These are phyloP conservation scores for Ophiothrix spiculata DNA, from an alignment of 35 echinoderm and acorn worm genomes.

Conservation along the genomic window DNA sequence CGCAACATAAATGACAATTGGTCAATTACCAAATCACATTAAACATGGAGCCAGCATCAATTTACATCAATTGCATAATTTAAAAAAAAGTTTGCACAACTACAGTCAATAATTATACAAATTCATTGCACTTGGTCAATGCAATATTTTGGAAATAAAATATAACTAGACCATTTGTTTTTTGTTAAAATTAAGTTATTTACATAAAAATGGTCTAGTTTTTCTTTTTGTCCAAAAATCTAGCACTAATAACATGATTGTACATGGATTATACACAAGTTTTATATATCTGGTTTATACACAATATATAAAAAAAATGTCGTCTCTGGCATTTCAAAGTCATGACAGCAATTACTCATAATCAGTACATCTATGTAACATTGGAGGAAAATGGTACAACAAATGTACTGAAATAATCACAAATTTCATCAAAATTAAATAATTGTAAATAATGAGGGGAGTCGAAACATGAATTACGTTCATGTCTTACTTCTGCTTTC, in stretches of 20 bases:
- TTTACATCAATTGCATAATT: constrained; percentile 16
- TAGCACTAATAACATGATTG: constrained; percentile 12
- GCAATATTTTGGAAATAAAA: constrained; percentile 6
- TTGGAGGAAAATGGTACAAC: no score
- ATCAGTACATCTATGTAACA: no score
- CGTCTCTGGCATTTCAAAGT: neutral
- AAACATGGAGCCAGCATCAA: neutral
- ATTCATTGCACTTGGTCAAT: constrained; percentile 1
- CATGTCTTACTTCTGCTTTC: no score
- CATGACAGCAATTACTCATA: no score
- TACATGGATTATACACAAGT: constrained; percentile 3
- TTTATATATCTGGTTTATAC: constrained; percentile 10
- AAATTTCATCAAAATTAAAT: no score
- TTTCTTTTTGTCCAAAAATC: constrained; percentile 6
- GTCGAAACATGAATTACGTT: no score
- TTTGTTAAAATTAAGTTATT: constrained; percentile 7
- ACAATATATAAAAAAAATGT: constrained; percentile 9
- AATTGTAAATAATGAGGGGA: no score
- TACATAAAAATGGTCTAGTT: neutral
- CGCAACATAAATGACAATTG: constrained; percentile 11
- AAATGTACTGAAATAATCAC: no score
- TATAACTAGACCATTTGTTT: constrained; percentile 13
- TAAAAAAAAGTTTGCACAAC: neutral
- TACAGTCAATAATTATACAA: neutral
- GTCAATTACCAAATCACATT: neutral